Evolutionary conservation across 2,113 vertebrate species (phyloP).

Genomic region (Myocastor coypus): DNA sequence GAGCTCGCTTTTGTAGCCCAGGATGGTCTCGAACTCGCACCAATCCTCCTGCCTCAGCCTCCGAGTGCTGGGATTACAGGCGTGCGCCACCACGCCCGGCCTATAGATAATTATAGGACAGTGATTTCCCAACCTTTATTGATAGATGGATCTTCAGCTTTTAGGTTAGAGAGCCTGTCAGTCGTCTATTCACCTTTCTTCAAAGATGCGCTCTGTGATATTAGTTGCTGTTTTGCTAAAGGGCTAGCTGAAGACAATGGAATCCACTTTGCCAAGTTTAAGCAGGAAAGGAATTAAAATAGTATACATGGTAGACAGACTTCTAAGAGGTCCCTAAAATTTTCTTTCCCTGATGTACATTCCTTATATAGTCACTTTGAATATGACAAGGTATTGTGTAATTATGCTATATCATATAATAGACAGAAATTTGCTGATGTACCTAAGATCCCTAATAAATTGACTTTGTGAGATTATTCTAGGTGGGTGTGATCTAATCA

Average conservation of each 20-base stretch:
- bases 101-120: not conserved
- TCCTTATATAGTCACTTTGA: not conserved
- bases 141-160: not conserved
- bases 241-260: not conserved
- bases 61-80: no score
- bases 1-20: no score
- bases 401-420: not conserved
- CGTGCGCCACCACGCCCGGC: no score
- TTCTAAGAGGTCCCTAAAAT: not conserved
- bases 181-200: not conserved
- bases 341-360: not conserved
- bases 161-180: not conserved
- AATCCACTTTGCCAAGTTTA: not conserved
- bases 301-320: not conserved
- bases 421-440: not conserved
- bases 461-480: conserved; percentile 11
- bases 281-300: conserved; percentile 19
- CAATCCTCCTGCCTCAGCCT: no score
- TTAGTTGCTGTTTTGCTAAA: not conserved
- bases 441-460: not conserved
- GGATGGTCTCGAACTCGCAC: no score
- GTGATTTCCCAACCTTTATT: not conserved
- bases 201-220: not conserved
- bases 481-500: not conserved
- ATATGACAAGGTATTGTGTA: not conserved